These are phyloP conservation scores for Drosophila cracens DNA, from an alignment of 2,888 invertebrate species.

Conservation along the genomic window DNA sequence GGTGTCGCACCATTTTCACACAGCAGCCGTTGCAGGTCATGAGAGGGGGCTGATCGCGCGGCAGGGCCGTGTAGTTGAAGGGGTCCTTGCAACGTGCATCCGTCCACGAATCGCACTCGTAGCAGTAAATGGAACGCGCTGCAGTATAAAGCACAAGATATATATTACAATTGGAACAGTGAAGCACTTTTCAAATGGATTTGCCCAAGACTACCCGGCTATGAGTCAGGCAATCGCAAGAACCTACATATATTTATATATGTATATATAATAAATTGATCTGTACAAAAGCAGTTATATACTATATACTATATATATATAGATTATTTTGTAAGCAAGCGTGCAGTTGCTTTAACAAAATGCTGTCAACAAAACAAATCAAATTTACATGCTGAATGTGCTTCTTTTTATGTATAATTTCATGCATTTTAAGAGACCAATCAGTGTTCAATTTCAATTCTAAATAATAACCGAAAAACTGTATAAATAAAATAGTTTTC, in stretches of 20 bases:
- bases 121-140: conserved; percentile 96
- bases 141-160: conserved; percentile 65
- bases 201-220: conserved; percentile 23
- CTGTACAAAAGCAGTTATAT: conserved; percentile 9
- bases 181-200: neutral
- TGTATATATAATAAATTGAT: neutral
- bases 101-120: conserved; percentile 97
- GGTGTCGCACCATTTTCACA: conserved; percentile 97
- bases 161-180: conserved; percentile 23
- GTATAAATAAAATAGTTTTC: neutral
- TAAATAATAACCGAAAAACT: neutral
- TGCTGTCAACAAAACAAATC: neutral
- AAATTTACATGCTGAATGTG: neutral
- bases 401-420: neutral
- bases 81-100: conserved; percentile 96
- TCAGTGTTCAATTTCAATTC: neutral
- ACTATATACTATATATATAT: neutral
- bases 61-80: conserved; percentile 95
- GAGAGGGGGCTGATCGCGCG: conserved; percentile 94
- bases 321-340: neutral
- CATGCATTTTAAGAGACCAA: neutral
- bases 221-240: conserved; percentile 24
- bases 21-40: conserved; percentile 97
- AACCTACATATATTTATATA: conserved; percentile 7
- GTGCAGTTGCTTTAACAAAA: conserved; percentile 6